Conservation (phyloP, 2,888 invertebrate genomes). For the Brachypalpus laphriformis region DNA sequence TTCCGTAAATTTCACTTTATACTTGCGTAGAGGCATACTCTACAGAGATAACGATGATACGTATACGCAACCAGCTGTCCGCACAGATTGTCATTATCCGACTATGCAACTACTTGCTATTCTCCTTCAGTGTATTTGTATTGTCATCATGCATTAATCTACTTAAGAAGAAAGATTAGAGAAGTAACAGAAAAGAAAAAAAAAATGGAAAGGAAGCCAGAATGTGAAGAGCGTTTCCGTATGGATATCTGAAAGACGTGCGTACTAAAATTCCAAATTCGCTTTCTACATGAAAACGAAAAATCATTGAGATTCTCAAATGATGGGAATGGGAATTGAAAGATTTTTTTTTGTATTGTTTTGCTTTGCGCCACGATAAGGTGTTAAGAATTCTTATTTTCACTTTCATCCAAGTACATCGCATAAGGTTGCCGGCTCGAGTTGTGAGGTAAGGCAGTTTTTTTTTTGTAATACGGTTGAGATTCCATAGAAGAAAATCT, state of each 20-base stretch:
- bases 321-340: conserved; percentile 34
- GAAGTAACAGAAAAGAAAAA: conserved; percentile 10
- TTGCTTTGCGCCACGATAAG: conserved; percentile 25
- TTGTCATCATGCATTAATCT: conserved; percentile 36
- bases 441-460: neutral
- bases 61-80: conserved; percentile 30
- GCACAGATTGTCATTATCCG: conserved; percentile 14
- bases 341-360: conserved; percentile 18
- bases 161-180: conserved; percentile 8
- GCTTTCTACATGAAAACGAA: conserved; percentile 64
- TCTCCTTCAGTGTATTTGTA: conserved; percentile 23
- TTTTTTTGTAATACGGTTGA: neutral
- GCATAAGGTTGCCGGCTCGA: neutral
- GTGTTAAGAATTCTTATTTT: conserved; percentile 22
- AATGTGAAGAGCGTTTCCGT: conserved; percentile 30
- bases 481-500: neutral
- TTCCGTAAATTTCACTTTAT: conserved; percentile 68
- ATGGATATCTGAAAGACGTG: conserved; percentile 39
- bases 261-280: conserved; percentile 45
- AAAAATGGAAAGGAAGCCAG: conserved; percentile 32
- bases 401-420: conserved; percentile 34
- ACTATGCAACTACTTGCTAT: conserved; percentile 1
- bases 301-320: conserved; percentile 46
- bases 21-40: conserved; percentile 22
- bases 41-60: neutral